Evolutionary conservation across 1,140 invertebrate species (phyloP), one percentile per base, ranked within the genome.

Genomic region (Zaprionus ornatus): DNA sequence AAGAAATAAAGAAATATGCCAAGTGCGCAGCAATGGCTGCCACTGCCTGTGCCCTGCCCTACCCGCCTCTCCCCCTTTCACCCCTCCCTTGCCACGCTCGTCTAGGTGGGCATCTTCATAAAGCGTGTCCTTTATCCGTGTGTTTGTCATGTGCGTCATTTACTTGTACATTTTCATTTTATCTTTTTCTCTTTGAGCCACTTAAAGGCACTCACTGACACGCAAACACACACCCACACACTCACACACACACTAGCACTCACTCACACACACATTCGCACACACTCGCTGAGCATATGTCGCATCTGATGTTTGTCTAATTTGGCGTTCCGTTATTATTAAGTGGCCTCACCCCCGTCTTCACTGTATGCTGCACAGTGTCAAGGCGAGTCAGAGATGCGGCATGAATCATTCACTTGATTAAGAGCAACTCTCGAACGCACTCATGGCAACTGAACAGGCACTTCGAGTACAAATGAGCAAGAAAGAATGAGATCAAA

Each of bases 141-240:
- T 63, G 65, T 69, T 75, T 75, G 65, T 56, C 65, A 62, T 72
- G 61, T 77, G 50, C 74, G 63, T 72, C 77, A 87, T 88, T 83
- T 80, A 82, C 82, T 80, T 80, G 84, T 72, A 70, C 70, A 86
- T 82, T 82, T 86, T 82, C 67, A 69, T 69, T 69, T 56, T 63
- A 56, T 35, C 40, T 62, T 69, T 52, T 54, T 48, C 29, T 54
- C 32, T 60, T 73, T 21, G 56, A 73, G 63, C 63, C 64, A 73
- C 70, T 73, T 62, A 71, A 71, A 65, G 52, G 52, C 69, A 65
- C 60, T 45, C 63, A 59, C 42, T 65, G 52, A 50, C 61, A 57
- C 40, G 62, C 69, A 57, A 50, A 54, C 55, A 45, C 55, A 73
- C 32, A 15, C 17, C 7, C 70, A 66, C 7, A 42, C 17, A 27